Percentiles rank a stretch among this genome's conserved stretches.
Conservation (phyloP, 1,140 invertebrate genomes). For the Lordiphosa mommai region DNA sequence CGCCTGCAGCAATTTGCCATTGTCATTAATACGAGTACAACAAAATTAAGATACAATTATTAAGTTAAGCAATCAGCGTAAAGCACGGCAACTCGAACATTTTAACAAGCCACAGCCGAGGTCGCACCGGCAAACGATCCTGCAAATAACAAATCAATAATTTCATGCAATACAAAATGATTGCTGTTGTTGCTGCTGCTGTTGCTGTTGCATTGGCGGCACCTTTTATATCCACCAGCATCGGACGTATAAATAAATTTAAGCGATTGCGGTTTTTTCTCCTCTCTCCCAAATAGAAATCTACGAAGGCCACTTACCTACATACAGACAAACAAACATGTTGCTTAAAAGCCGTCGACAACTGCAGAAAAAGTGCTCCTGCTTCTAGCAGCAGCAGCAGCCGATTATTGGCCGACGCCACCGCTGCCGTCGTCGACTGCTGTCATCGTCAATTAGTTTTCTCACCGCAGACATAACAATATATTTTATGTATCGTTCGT, state of each 20-base stretch:
- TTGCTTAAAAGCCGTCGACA: constrained; percentile 19
- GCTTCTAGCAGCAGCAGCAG: not conserved
- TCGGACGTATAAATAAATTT: constrained; percentile 53
- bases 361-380: constrained; percentile 15
- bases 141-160: constrained; percentile 65
- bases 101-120: constrained; percentile 40
- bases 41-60: constrained; percentile 58
- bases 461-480: constrained; percentile 66
- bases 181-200: constrained; percentile 22
- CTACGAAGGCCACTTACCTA: constrained; percentile 46
- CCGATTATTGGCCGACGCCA: constrained; percentile 11
- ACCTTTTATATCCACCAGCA: constrained; percentile 49
- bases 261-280: constrained; percentile 44
- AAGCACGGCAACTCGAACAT: constrained; percentile 24
- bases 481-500: constrained; percentile 60
- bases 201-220: constrained; percentile 37
- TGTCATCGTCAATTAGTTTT: constrained; percentile 71
- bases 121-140: constrained; percentile 23
- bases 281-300: constrained; percentile 42
- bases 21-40: constrained; percentile 42
- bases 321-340: constrained; percentile 14
- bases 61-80: constrained; percentile 32
- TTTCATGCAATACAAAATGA: constrained; percentile 58
- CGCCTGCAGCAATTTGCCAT: constrained; percentile 19
- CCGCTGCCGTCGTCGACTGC: constrained; percentile 15